phyloP scores from a whole-genome alignment of 2,888 invertebrate species.

The Thecocarcelia acutangulata region DNA sequence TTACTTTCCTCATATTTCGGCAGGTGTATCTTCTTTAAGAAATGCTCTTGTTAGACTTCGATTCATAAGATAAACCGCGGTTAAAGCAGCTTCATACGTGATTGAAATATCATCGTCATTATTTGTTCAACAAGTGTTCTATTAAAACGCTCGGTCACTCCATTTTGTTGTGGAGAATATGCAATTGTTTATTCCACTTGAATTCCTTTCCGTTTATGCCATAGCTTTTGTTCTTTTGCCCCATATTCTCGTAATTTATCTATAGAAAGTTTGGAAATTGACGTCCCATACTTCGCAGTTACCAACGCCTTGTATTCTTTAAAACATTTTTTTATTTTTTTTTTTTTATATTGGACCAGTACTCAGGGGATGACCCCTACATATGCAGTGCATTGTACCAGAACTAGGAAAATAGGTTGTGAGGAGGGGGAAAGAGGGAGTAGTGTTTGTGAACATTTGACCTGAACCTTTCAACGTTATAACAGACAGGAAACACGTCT shows the following conservation, averaged over 20 bases:
- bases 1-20: slow-evolving; percentile 3
- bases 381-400: no score
- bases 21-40: not conserved
- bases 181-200: slow-evolving; percentile 57
- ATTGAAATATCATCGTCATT: slow-evolving; percentile 47
- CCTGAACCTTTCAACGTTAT: no score
- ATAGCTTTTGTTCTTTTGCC: slow-evolving; percentile 52
- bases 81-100: slow-evolving; percentile 50
- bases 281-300: slow-evolving; percentile 32
- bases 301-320: not conserved
- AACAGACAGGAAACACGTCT: no score
- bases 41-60: slow-evolving; percentile 27
- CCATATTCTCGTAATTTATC: slow-evolving; percentile 73
- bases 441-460: no score
- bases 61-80: slow-evolving; percentile 41
- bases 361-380: no score
- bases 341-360: no score
- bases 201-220: slow-evolving; percentile 71
- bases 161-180: slow-evolving; percentile 55
- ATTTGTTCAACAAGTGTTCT: slow-evolving; percentile 26
- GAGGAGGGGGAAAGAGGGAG: no score
- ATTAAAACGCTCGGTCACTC: slow-evolving; percentile 39
- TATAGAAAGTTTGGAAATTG: slow-evolving; percentile 53
- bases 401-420: no score
- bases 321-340: no score